These are phyloP conservation scores for Pithecia hirsuta DNA, from an alignment of 2,797 vertebrate species.

Conservation along the genomic window DNA sequence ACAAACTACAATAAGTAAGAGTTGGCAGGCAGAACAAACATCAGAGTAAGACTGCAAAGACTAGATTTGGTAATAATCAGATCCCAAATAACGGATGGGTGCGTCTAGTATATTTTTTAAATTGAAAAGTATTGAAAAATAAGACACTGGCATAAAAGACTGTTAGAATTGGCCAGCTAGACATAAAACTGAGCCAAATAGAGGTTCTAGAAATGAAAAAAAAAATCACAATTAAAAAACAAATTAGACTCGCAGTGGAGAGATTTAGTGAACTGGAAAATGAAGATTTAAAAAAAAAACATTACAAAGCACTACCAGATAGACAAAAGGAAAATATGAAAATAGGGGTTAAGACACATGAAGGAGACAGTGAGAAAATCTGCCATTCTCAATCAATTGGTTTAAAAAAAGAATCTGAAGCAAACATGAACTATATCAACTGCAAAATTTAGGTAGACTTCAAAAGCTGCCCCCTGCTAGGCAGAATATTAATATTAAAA, in stretches of 20 bases:
- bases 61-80: background rate
- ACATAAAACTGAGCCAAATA: background rate
- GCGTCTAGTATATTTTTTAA: slow-evolving; percentile 6
- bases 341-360: background rate
- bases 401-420: background rate
- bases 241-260: slow-evolving; percentile 61
- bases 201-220: background rate
- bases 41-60: background rate
- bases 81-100: background rate
- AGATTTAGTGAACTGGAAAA: slow-evolving; percentile 67
- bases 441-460: slow-evolving; percentile 60
- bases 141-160: background rate
- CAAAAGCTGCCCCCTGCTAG: slow-evolving; percentile 62
- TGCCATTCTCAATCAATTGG: background rate
- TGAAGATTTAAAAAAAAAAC: background rate
- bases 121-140: background rate
- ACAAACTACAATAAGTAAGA: background rate
- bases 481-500: slow-evolving; percentile 67
- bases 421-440: background rate
- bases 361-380: background rate
- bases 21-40: background rate
- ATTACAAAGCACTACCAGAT: background rate
- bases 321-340: slow-evolving; percentile 46
- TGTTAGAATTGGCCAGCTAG: background rate
- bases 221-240: background rate